Percentiles rank a stretch among this genome's conserved stretches.
Conservation (phyloP, 2,888 invertebrate genomes). For the Orthosia gothica region DNA sequence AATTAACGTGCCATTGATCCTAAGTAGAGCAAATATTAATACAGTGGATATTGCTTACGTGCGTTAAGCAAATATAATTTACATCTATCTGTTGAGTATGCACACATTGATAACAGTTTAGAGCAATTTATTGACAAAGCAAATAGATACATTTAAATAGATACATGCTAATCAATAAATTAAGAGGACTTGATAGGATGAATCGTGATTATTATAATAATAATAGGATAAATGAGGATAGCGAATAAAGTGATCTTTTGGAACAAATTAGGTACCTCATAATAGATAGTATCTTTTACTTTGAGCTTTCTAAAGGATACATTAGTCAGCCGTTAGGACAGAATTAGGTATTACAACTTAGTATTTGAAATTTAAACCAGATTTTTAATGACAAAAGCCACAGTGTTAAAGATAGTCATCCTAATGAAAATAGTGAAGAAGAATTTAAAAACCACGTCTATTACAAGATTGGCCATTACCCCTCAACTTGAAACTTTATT, state of each 20-base stretch:
- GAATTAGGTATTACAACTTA: too few species aligned
- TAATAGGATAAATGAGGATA: too few species aligned
- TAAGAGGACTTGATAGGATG: not conserved
- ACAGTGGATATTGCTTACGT: not conserved
- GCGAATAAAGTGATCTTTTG: not conserved
- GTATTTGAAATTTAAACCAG: too few species aligned
- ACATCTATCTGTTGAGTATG: not conserved
- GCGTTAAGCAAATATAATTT: constrained; percentile 28
- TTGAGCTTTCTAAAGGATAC: too few species aligned
- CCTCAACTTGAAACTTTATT: not conserved
- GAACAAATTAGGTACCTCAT: not conserved
- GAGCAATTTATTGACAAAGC: constrained; percentile 26
- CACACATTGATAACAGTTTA: constrained; percentile 2
- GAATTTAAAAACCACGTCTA: not conserved
- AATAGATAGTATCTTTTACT: too few species aligned
- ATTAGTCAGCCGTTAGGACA: too few species aligned
- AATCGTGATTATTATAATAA: not conserved
- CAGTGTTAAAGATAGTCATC: too few species aligned
- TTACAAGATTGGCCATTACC: not conserved
- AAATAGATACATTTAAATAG: not conserved
- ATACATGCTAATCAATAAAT: not conserved
- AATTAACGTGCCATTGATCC: not conserved
- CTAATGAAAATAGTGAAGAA: not conserved
- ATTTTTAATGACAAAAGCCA: too few species aligned
- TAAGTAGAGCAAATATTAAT: constrained; percentile 1